phyloP scores from a whole-genome alignment of 2,797 vertebrate species.

The Sebastes dallii region DNA sequence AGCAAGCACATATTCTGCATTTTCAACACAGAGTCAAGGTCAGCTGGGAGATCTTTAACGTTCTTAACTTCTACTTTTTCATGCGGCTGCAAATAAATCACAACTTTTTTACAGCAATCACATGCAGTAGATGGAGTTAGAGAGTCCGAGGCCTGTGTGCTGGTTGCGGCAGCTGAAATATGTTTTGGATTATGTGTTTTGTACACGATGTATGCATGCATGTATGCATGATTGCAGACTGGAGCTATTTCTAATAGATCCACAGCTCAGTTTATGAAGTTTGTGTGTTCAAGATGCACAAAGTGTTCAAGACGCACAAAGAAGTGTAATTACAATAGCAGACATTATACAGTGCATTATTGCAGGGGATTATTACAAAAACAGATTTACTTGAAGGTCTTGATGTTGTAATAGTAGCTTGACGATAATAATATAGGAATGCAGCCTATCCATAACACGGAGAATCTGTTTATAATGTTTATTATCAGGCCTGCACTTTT shows the following conservation, averaged over 20 bases:
- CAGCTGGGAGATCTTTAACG: slow-evolving; percentile 16
- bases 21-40: slow-evolving; percentile 94
- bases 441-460: background rate
- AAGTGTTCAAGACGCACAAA: background rate
- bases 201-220: slow-evolving; percentile 9
- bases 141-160: slow-evolving; percentile 24
- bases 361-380: background rate
- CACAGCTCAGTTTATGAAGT: background rate
- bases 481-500: background rate
- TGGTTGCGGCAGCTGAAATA: slow-evolving; percentile 25
- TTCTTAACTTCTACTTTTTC: background rate
- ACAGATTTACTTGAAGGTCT: background rate
- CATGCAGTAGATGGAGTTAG: slow-evolving; percentile 11
- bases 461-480: background rate
- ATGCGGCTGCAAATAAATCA: slow-evolving; percentile 4
- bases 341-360: background rate
- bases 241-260: background rate
- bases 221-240: slow-evolving; percentile 6
- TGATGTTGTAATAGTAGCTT: background rate
- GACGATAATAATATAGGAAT: background rate
- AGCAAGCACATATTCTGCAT: slow-evolving; percentile 96
- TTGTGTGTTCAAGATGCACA: background rate
- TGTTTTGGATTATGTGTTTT: slow-evolving; percentile 49
- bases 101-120: background rate
- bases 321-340: background rate